Percentiles rank a stretch among this genome's conserved stretches.
phyloP scores from a whole-genome alignment of 1,140 invertebrate genomes.

The Drosophila sulfurigaster region DNA sequence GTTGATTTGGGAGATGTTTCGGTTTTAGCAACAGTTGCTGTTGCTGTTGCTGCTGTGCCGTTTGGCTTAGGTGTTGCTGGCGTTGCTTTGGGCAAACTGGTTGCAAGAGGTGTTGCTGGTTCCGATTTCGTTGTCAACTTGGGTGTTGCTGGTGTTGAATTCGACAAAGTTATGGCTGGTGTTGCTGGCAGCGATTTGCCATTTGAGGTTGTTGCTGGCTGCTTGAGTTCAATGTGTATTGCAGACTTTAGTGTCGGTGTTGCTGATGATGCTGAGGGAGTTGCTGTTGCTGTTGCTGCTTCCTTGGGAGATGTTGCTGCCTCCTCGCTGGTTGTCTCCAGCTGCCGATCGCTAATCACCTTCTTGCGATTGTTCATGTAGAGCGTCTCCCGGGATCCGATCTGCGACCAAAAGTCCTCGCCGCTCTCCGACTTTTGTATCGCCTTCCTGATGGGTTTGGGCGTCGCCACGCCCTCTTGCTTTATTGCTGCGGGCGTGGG shows the following conservation, averaged over 20 bases:
- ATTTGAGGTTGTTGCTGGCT: constrained; percentile 22
- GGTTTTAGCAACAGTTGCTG: constrained; percentile 12
- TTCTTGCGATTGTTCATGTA: constrained; percentile 83
- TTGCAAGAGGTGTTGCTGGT: constrained; percentile 13
- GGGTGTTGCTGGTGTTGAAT: constrained; percentile 3
- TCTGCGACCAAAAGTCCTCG: constrained; percentile 83
- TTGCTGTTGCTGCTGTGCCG: constrained; percentile 20
- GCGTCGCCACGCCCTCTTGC: constrained; percentile 61
- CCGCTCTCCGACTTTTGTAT: constrained; percentile 78
- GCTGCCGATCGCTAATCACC: constrained; percentile 53
- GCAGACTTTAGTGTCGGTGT: constrained; percentile 58
- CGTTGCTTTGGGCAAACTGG: constrained; percentile 13
- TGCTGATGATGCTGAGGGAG: constrained; percentile 32
- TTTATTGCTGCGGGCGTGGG: constrained; percentile 13
- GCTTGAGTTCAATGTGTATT: constrained; percentile 55
- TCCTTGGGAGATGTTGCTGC: constrained; percentile 10
- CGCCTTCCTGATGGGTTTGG: constrained; percentile 66
- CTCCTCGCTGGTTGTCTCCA: constrained; percentile 40
- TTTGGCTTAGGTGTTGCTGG: constrained; percentile 12
- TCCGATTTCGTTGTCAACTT: constrained; percentile 19
- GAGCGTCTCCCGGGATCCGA: constrained; percentile 78
- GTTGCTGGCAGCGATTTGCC: constrained; percentile 5
- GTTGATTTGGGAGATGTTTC: constrained; percentile 4
- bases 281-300: constrained; percentile 11
- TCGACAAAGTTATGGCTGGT: background rate